A percentile compares a stretch with the other conserved stretches of the same genome.
Conservation (phyloP, 2,888 invertebrate species). For the Electrophaes corylata region DNA sequence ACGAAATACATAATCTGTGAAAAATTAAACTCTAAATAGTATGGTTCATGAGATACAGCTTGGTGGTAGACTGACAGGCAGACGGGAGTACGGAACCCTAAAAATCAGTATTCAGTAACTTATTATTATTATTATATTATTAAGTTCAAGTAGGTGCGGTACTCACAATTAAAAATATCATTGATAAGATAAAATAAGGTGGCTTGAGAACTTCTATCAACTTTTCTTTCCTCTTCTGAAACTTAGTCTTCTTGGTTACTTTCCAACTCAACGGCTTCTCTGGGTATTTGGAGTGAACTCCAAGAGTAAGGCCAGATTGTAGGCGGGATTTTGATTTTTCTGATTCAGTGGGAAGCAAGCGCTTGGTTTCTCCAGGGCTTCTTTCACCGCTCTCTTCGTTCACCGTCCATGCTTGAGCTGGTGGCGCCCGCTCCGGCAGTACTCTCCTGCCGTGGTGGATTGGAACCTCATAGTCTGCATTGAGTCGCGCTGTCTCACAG, state of each 20-base stretch:
- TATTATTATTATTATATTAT: too few relatives aligned
- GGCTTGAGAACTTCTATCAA: conserved; percentile 63
- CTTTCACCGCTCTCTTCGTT: conserved; percentile 53
- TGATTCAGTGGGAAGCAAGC: conserved; percentile 53
- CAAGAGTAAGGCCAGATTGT: conserved; percentile 65
- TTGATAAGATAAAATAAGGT: conserved; percentile 72
- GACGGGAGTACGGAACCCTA: too few relatives aligned
- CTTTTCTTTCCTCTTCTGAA: conserved; percentile 66
- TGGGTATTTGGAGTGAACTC: conserved; percentile 51
- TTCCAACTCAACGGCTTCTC: conserved; percentile 43
- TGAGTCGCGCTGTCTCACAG: conserved; percentile 59
- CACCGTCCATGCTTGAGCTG: conserved; percentile 67
- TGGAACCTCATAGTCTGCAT: conserved; percentile 47
- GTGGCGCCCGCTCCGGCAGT: conserved; percentile 51
- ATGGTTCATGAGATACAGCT: too few relatives aligned
- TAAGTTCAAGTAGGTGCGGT: conserved; percentile 6
- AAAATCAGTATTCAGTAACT: too few relatives aligned
- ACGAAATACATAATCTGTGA: too few relatives aligned
- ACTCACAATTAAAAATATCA: conserved; percentile 73
- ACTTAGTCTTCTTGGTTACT: conserved; percentile 54
- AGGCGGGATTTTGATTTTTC: conserved; percentile 51
- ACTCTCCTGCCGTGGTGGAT: conserved; percentile 56
- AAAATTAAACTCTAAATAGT: too few relatives aligned
- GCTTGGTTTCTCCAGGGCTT: conserved; percentile 64
- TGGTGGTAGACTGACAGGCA: background rate